phyloP scores from a whole-genome alignment of 2,888 invertebrate species.

The Nymphalis c-album region DNA sequence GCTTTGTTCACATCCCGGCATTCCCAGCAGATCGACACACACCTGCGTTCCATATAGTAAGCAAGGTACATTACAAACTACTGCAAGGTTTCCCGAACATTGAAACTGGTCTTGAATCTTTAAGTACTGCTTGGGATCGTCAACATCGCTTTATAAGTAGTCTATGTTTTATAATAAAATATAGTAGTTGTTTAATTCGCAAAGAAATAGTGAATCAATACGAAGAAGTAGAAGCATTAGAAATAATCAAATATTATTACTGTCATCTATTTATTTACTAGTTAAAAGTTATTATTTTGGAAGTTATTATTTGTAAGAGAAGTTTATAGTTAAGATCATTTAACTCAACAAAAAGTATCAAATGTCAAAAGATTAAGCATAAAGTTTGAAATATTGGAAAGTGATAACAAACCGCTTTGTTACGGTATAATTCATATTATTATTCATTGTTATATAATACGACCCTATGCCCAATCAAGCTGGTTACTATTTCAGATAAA shows the following conservation, averaged over 20 bases:
- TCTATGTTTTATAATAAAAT: too few relatives aligned
- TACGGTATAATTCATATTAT: constrained; percentile 14
- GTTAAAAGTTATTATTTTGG: constrained; percentile 5
- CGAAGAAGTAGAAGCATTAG: too few relatives aligned
- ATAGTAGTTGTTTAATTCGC: too few relatives aligned
- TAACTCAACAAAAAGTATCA: constrained; percentile 1
- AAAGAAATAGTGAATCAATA: too few relatives aligned
- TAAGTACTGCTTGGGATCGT: constrained; percentile 11
- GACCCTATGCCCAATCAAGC: neutral
- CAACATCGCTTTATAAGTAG: neutral
- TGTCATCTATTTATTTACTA: neutral
- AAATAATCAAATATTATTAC: neutral
- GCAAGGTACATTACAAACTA: constrained; percentile 28
- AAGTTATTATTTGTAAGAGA: neutral
- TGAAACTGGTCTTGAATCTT: constrained; percentile 18
- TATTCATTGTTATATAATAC: constrained; percentile 18
- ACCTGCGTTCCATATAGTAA: constrained; percentile 54
- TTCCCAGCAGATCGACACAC: constrained; percentile 48
- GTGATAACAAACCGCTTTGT: constrained; percentile 16
- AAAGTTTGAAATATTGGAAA: constrained; percentile 15
- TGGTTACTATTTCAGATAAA: neutral
- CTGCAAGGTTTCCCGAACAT: constrained; percentile 14
- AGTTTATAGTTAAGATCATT: constrained; percentile 1
- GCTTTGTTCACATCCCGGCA: constrained; percentile 49
- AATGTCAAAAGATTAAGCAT: constrained; percentile 11